phyloP scores from a whole-genome alignment of 2,797 vertebrate species.

The Hyperoplus immaculatus region DNA sequence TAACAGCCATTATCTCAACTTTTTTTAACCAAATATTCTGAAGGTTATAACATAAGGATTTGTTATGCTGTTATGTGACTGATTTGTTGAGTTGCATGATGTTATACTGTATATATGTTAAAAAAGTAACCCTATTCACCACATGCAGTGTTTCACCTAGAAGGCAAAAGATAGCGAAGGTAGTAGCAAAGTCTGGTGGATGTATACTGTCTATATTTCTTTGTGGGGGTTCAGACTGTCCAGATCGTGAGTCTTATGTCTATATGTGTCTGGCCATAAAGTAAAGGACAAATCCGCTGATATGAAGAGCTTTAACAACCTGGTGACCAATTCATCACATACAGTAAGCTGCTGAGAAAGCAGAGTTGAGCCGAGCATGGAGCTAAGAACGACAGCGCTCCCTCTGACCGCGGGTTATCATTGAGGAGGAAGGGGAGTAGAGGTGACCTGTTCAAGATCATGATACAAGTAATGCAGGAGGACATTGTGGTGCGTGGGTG shows the following conservation, averaged over 20 bases:
- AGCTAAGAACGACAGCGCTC: slow-evolving; percentile 20
- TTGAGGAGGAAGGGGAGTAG: slow-evolving; percentile 22
- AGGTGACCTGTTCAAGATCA: slow-evolving; percentile 21
- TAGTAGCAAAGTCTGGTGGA: background rate
- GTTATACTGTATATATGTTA: too few relatives aligned
- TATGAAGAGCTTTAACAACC: slow-evolving; percentile 1
- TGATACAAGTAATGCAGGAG: background rate
- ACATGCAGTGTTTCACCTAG: too few relatives aligned
- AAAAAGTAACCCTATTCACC: too few relatives aligned
- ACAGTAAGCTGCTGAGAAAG: slow-evolving; percentile 38
- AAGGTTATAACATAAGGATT: too few relatives aligned
- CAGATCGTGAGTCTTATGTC: background rate
- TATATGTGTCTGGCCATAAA: background rate
- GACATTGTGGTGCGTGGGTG: background rate
- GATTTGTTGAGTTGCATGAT: too few relatives aligned
- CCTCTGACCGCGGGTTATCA: slow-evolving; percentile 31
- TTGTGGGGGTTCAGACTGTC: background rate
- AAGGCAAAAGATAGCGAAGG: background rate
- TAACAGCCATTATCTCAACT: too few relatives aligned
- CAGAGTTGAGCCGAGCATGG: slow-evolving; percentile 30
- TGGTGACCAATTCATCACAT: background rate
- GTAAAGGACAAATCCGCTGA: slow-evolving; percentile 5
- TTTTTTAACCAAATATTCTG: too few relatives aligned
- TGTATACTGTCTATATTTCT: background rate
- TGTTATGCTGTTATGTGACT: too few relatives aligned